phyloP scores from a whole-genome alignment of 2,888 invertebrate species.

The Pollenia griseotomentosa region DNA sequence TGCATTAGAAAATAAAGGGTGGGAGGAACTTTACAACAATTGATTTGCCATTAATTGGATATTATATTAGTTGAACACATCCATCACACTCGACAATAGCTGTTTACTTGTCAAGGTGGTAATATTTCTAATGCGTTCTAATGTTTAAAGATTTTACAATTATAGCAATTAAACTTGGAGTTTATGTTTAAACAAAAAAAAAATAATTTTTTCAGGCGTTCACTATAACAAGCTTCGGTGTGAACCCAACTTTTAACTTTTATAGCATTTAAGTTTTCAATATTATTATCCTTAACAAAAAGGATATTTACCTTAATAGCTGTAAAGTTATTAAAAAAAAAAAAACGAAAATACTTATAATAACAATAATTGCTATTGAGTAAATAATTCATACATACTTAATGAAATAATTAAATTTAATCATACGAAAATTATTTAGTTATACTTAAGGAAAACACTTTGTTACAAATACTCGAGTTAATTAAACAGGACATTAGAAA shows the following conservation, averaged over 20 bases:
- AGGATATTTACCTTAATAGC: not conserved
- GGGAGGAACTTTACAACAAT: not conserved
- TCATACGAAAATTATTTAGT: not conserved
- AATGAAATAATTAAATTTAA: conserved; percentile 12
- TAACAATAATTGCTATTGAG: not conserved
- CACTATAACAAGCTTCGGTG: too few species aligned
- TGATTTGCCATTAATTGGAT: not conserved
- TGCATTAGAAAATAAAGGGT: not conserved
- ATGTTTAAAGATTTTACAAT: too few species aligned
- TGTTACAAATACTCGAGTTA: not conserved
- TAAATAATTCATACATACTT: conserved; percentile 7
- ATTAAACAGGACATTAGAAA: conserved; percentile 2
- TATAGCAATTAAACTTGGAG: too few species aligned
- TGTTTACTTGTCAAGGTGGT: too few species aligned
- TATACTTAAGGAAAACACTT: conserved; percentile 14
- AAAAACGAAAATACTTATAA: not conserved
- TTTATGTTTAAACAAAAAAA: too few species aligned
- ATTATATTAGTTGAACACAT: too few species aligned
- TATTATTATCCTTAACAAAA: not conserved
- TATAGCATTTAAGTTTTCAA: not conserved
- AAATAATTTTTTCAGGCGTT: too few species aligned
- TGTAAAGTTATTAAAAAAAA: not conserved
- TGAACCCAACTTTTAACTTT: too few species aligned
- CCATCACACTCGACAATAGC: too few species aligned
- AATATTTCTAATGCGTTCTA: too few species aligned